A percentile compares a stretch with the other conserved stretches of the same genome.
These are phyloP conservation scores for Drosophila pachea DNA, from an alignment of 1,140 invertebrate species.

Conservation along the genomic window DNA sequence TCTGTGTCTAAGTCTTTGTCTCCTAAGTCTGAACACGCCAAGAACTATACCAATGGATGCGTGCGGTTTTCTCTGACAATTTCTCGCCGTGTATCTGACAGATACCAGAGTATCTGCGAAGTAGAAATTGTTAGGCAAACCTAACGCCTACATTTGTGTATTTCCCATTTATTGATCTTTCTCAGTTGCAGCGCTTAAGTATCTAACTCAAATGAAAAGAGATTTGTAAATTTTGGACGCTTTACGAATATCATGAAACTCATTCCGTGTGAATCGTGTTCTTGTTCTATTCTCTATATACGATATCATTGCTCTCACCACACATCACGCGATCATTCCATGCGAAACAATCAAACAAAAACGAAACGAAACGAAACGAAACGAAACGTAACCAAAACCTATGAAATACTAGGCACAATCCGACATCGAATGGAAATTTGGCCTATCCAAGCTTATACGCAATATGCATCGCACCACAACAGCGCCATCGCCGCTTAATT, in stretches of 20 bases:
- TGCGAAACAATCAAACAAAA: slow-evolving; percentile 13
- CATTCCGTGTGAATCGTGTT: slow-evolving; percentile 64
- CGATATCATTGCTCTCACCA: slow-evolving; percentile 40
- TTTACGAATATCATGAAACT: slow-evolving; percentile 37
- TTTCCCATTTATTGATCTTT: slow-evolving; percentile 52
- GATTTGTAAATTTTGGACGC: slow-evolving; percentile 35
- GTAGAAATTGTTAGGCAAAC: slow-evolving; percentile 60
- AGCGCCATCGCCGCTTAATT: slow-evolving; percentile 97
- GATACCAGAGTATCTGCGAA: neutral
- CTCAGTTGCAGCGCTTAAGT: slow-evolving; percentile 69
- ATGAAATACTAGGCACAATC: slow-evolving; percentile 91
- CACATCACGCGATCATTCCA: slow-evolving; percentile 25
- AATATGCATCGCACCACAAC: slow-evolving; percentile 99
- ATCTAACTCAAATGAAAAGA: slow-evolving; percentile 3
- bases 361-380: too few species aligned
- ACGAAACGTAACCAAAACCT: slow-evolving; percentile 56
- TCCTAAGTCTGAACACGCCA: slow-evolving; percentile 37
- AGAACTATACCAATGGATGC: slow-evolving; percentile 64
- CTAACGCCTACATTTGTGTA: slow-evolving; percentile 58
- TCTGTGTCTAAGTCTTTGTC: slow-evolving; percentile 43
- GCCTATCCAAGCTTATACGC: slow-evolving; percentile 97
- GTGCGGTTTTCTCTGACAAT: slow-evolving; percentile 60
- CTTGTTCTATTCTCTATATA: slow-evolving; percentile 59
- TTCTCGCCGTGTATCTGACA: slow-evolving; percentile 19
- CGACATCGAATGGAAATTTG: slow-evolving; percentile 99